A percentile compares a stretch with the other conserved stretches of the same genome.
These are phyloP conservation scores for Limnephilus lunatus DNA, from an alignment of 2,888 invertebrate species.

Conservation along the genomic window DNA sequence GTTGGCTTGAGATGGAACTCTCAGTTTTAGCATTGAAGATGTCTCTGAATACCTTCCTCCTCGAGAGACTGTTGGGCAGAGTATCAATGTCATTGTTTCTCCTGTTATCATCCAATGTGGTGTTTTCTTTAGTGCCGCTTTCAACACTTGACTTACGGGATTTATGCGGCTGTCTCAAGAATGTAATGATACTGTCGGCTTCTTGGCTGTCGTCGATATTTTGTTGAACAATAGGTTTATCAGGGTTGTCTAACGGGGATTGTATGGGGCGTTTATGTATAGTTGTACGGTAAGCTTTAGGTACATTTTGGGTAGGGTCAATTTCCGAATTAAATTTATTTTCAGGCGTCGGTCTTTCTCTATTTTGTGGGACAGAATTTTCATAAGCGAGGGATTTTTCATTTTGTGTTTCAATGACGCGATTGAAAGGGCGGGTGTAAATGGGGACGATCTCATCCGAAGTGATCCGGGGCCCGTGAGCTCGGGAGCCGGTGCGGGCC, in stretches of 20 bases:
- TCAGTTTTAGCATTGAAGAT: slow-evolving; percentile 70
- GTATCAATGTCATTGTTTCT: slow-evolving; percentile 64
- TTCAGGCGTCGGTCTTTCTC: slow-evolving; percentile 46
- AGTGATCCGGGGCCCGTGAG: slow-evolving; percentile 63
- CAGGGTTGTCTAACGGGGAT: slow-evolving; percentile 66
- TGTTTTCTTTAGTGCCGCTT: slow-evolving; percentile 40
- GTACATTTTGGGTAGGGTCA: slow-evolving; percentile 53
- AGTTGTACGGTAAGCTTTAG: slow-evolving; percentile 66
- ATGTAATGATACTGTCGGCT: slow-evolving; percentile 59
- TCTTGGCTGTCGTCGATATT: slow-evolving; percentile 58
- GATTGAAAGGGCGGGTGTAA: slow-evolving; percentile 57
- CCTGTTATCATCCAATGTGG: slow-evolving; percentile 62
- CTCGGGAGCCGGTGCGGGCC: slow-evolving; percentile 61
- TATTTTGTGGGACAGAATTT: slow-evolving; percentile 56
- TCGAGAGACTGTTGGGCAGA: slow-evolving; percentile 66
- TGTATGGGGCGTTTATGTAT: slow-evolving; percentile 72
- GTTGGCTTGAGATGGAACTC: slow-evolving; percentile 69
- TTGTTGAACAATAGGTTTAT: slow-evolving; percentile 24
- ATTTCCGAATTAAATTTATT: slow-evolving; percentile 45
- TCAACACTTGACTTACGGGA: slow-evolving; percentile 43
- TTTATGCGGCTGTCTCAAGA: slow-evolving; percentile 61
- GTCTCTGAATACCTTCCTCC: slow-evolving; percentile 71
- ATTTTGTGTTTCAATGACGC: slow-evolving; percentile 54
- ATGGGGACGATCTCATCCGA: slow-evolving; percentile 59
- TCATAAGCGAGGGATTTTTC: slow-evolving; percentile 41